These are phyloP conservation scores for Emmelina monodactyla DNA, from an alignment of 2,888 invertebrate genomes.

Conservation along the genomic window DNA sequence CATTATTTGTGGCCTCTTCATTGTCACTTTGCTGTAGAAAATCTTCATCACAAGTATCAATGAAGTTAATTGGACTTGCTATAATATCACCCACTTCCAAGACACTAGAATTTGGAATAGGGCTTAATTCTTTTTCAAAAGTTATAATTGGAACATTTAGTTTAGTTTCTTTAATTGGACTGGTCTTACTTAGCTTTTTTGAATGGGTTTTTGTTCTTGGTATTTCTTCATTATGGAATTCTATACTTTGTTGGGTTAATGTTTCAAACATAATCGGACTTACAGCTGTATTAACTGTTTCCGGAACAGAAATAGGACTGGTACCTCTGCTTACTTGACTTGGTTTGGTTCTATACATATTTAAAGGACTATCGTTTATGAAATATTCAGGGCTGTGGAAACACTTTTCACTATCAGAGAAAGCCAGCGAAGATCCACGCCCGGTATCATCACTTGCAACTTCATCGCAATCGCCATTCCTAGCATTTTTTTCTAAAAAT, in stretches of 20 bases:
- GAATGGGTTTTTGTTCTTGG: too few relatives aligned
- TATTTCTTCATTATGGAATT: neutral
- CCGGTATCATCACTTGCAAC: constrained; percentile 43
- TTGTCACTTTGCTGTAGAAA: too few relatives aligned
- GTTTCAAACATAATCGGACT: too few relatives aligned
- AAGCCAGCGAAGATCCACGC: constrained; percentile 43
- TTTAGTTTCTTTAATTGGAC: too few relatives aligned
- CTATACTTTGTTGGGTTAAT: too few relatives aligned
- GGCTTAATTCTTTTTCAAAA: constrained; percentile 19
- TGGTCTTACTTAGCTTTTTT: too few relatives aligned
- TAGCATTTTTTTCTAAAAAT: neutral
- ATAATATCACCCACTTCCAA: neutral
- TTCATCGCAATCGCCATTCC: constrained; percentile 26
- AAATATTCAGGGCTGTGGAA: constrained; percentile 39
- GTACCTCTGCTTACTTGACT: neutral
- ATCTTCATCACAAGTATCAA: too few relatives aligned
- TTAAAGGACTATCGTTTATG: constrained; percentile 14
- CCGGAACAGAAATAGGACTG: constrained; percentile 2
- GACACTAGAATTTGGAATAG: too few relatives aligned
- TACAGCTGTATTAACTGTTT: constrained; percentile 17
- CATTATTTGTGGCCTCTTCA: too few relatives aligned
- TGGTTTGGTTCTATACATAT: constrained; percentile 12
- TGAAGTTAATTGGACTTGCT: constrained; percentile 3
- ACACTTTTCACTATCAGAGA: constrained; percentile 41
- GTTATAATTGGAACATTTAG: neutral